Percentiles rank a stretch among this genome's conserved stretches.
Evolutionary conservation across 2,797 vertebrate genomes (phyloP).

Genomic region (Falco berigora): DNA sequence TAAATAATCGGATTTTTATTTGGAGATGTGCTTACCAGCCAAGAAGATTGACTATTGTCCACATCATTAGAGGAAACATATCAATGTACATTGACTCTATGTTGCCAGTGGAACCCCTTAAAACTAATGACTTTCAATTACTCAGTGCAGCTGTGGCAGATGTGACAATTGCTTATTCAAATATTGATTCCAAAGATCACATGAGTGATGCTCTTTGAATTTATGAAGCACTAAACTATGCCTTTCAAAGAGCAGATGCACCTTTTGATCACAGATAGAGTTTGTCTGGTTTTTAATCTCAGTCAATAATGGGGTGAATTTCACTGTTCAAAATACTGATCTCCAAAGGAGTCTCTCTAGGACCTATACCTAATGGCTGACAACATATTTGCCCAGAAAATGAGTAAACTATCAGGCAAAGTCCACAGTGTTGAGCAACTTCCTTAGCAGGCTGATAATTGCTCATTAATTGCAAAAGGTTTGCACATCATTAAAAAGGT

Average conservation of each 20-base stretch:
- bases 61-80: conserved; percentile 1
- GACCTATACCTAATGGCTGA: not conserved
- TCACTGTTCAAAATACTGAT: not conserved
- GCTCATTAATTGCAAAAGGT: not conserved
- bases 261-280: not conserved
- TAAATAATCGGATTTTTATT: not conserved
- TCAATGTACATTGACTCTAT: not conserved
- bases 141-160: conserved; percentile 21
- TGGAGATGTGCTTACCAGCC: not conserved
- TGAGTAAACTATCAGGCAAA: not conserved
- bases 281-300: not conserved
- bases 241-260: conserved; percentile 2
- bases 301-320: not conserved
- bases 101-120: not conserved
- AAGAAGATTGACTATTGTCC: not conserved
- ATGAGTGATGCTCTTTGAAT: not conserved
- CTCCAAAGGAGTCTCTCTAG: not conserved
- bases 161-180: conserved; percentile 44
- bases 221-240: not conserved
- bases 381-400: not conserved
- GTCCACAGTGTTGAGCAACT: not conserved
- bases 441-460: not conserved
- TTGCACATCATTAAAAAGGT: not conserved
- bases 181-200: conserved; percentile 34
- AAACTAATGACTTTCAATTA: conserved; percentile 42